phyloP scores from a whole-genome alignment of 2,113 vertebrate genomes.

The Taxidea taxus region DNA sequence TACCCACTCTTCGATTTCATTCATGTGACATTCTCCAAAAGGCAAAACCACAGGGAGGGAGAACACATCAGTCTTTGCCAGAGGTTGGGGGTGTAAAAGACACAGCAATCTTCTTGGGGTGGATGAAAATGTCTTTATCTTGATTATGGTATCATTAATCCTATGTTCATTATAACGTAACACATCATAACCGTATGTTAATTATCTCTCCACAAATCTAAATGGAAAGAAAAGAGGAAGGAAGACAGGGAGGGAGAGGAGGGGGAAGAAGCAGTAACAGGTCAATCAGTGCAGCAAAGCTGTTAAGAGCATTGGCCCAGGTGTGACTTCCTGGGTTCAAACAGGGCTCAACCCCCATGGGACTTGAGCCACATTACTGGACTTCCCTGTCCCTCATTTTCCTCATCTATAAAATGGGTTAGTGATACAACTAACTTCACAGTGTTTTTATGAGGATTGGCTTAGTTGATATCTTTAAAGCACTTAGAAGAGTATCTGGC shows the following conservation, averaged over 20 bases:
- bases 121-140: neutral
- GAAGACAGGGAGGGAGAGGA: accelerated
- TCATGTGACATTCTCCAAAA: neutral
- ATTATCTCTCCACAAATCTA: neutral
- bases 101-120: neutral
- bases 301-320: neutral
- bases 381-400: neutral
- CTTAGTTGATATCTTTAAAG: neutral
- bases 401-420: neutral
- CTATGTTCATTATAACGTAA: neutral
- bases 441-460: neutral
- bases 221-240: neutral
- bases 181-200: neutral
- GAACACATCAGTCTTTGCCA: neutral
- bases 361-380: neutral
- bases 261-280: neutral
- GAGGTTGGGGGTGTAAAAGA: neutral
- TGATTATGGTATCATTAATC: neutral
- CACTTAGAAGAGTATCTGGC: neutral
- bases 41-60: neutral
- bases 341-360: neutral
- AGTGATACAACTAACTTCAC: neutral
- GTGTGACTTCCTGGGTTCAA: neutral
- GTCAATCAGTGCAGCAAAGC: neutral
- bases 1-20: accelerated